Percentiles rank a stretch among this genome's conserved stretches.
Conservation (phyloP, 2,797 vertebrate species). For the Natrix natrix region DNA sequence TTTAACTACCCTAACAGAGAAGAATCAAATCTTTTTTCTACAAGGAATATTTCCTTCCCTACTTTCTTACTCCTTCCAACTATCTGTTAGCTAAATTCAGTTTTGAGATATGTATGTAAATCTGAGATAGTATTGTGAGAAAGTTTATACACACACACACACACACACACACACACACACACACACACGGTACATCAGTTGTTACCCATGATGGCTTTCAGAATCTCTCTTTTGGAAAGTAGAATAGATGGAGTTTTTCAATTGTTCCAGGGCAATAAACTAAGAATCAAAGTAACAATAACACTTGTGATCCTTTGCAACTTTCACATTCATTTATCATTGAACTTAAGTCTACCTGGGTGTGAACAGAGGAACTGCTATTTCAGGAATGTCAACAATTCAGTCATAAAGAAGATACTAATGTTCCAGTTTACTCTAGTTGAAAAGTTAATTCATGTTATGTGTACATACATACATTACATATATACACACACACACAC, state of each 20-base stretch:
- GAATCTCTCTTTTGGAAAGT: conserved; percentile 39
- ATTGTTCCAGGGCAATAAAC: conserved; percentile 57
- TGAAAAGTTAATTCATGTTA: conserved; percentile 33
- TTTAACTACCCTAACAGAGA: background rate
- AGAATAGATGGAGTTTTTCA: conserved; percentile 54
- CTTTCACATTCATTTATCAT: conserved; percentile 59
- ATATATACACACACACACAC: too few species aligned
- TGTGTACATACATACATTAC: too few species aligned
- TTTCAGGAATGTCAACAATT: conserved; percentile 77
- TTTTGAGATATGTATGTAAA: conserved; percentile 23
- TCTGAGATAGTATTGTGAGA: background rate
- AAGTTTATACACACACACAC: background rate
- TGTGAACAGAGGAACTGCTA: conserved; percentile 68
- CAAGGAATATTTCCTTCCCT: background rate
- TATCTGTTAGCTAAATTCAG: conserved; percentile 1
- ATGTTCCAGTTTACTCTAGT: conserved; percentile 63
- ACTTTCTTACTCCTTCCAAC: background rate
- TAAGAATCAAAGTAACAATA: conserved; percentile 70
- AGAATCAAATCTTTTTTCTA: background rate
- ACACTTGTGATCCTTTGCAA: conserved; percentile 38
- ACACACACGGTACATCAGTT: background rate
- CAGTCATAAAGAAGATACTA: conserved; percentile 69
- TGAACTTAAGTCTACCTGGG: conserved; percentile 73
- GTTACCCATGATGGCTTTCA: conserved; percentile 49
- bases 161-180: too few species aligned